Conservation (phyloP, 2,113 vertebrate species). For the Euleptes europaea region DNA sequence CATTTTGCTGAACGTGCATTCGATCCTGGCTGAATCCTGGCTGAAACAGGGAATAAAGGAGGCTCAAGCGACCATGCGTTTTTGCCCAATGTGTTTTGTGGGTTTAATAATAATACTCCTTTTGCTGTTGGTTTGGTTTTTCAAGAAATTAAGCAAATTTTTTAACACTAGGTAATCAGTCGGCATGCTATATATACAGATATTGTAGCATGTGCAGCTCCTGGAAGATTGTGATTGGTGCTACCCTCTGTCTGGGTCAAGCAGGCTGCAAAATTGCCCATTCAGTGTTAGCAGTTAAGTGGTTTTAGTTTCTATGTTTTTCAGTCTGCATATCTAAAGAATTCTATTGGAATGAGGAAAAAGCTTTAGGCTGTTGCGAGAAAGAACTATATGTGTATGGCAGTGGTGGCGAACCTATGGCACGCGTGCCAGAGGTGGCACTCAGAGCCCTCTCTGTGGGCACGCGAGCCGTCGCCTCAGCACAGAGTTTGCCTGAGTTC, state of each 20-base stretch:
- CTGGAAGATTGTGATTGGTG: background rate
- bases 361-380: background rate
- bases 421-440: too few species aligned
- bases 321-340: background rate
- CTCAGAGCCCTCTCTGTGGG: too few species aligned
- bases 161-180: background rate
- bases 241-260: background rate
- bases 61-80: too few species aligned
- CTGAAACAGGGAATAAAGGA: too few species aligned
- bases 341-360: background rate
- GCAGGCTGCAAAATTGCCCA: background rate
- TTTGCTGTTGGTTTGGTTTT: slow-evolving; percentile 43
- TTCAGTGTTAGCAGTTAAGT: background rate
- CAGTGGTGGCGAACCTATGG: too few species aligned
- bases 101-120: background rate
- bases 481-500: too few species aligned
- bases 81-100: slow-evolving; percentile 7
- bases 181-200: background rate
- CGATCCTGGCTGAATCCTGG: too few species aligned
- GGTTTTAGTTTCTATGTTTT: background rate
- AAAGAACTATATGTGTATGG: too few species aligned
- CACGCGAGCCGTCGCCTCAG: too few species aligned
- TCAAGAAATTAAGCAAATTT: slow-evolving; percentile 8
- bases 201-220: background rate
- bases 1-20: too few species aligned